Conservation (phyloP, 1,140 invertebrate genomes). For the Drosophila sp. region DNA sequence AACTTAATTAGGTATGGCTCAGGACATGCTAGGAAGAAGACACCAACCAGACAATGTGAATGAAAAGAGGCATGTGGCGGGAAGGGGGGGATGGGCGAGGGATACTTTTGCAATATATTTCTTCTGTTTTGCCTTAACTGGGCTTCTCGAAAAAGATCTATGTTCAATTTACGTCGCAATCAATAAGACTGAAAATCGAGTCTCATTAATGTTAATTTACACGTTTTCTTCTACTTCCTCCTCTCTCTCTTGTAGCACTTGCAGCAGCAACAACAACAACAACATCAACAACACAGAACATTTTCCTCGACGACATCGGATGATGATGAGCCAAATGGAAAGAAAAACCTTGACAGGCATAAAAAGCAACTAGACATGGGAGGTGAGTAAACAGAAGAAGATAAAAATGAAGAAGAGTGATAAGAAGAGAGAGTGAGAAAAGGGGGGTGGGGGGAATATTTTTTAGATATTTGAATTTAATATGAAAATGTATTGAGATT, state of each 20-base stretch:
- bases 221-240: constrained; percentile 31
- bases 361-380: constrained; percentile 45
- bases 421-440: too few species aligned
- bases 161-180: constrained; percentile 58
- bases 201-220: constrained; percentile 73
- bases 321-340: constrained; percentile 38
- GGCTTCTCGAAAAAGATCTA: constrained; percentile 42
- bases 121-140: constrained; percentile 18
- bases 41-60: neutral
- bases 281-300: constrained; percentile 65
- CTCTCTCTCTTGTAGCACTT: constrained; percentile 39
- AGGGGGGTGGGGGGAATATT: constrained; percentile 9
- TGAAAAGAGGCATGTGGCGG: too few species aligned
- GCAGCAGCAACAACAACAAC: constrained; percentile 52
- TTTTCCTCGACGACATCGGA: constrained; percentile 35
- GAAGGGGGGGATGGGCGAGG: neutral
- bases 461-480: constrained; percentile 64
- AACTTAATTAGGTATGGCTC: constrained; percentile 73
- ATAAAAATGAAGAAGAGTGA: too few species aligned
- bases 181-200: constrained; percentile 61
- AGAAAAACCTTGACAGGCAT: constrained; percentile 53
- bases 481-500: constrained; percentile 47
- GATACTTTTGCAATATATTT: constrained; percentile 19
- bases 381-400: constrained; percentile 48
- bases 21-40: constrained; percentile 15